Conservation (phyloP, 1,140 invertebrate genomes). For the Calliopsis andreniformis region DNA sequence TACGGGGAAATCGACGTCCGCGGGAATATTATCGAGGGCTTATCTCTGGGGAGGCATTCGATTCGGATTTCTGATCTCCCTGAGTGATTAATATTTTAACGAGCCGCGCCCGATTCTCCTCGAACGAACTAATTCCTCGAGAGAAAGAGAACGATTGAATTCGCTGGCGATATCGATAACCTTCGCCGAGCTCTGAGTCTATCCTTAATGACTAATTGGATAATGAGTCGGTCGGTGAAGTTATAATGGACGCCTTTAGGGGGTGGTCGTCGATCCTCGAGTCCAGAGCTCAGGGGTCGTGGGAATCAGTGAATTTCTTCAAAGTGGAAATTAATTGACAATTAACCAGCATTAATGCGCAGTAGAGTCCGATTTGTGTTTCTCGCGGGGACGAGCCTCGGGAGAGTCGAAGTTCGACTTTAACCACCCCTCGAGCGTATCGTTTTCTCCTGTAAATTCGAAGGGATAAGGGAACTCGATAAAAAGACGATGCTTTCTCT, state of each 20-base stretch:
- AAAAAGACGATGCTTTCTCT: conserved; percentile 61
- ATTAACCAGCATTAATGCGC: conserved; percentile 58
- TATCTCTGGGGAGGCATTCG: not conserved
- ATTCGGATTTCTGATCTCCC: conserved; percentile 1
- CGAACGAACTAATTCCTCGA: not conserved
- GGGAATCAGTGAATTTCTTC: conserved; percentile 16
- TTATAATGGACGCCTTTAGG: conserved; percentile 24
- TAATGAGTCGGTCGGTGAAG: conserved; percentile 26
- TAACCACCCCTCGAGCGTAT: conserved; percentile 44
- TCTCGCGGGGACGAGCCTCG: conserved; percentile 30
- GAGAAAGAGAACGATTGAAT: not conserved
- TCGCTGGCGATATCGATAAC: conserved; percentile 7
- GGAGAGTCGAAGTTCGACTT: conserved; percentile 28
- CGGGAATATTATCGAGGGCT: conserved; percentile 10
- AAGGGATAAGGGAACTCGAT: conserved; percentile 59
- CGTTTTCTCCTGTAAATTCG: conserved; percentile 57
- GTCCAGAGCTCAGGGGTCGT: not conserved
- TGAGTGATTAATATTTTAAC: conserved; percentile 28
- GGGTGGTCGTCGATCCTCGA: not conserved
- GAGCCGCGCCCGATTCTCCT: not conserved
- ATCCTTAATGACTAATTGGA: conserved; percentile 31
- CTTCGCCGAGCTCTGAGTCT: not conserved
- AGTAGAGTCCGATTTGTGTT: conserved; percentile 26
- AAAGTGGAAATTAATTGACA: conserved; percentile 62
- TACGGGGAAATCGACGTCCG: not conserved